Base-by-base conservation (phyloP, 2,888 invertebrate genomes). In the Sinotaia quadrata region DNA sequence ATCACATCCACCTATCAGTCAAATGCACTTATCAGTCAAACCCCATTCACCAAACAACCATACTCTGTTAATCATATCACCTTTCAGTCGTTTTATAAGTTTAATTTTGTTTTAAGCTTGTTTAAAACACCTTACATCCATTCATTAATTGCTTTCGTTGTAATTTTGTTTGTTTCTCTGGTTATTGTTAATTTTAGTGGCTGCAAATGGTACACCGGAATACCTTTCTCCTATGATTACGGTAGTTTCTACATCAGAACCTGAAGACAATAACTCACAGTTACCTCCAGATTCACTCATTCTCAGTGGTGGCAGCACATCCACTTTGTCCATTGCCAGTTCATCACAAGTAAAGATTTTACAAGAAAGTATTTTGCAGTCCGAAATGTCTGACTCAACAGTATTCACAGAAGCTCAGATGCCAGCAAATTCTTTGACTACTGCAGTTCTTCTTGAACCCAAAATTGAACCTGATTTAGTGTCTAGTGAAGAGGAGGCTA, bases 221-320 rank as follows among this genome's bases (percentile, higher is more conserved):
- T 33, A 51, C 24, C 18, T 65, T 5, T 18, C 49, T 15, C 59
- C 60, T 52, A 60, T 54, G 44, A 51, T 54, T 51, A 12, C 67
- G 29, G 41, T 49, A n/a, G 36, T 65, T 12, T 21, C 65, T 4
- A 47, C 54, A 4, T 41, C 41, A 15, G 34, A 52, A 8, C 8
- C 10, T 12, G 24, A 27, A 4, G 21, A 24, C 4, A 41, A 29
- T 7, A 15, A n/a, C 1, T 15, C 8, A n/a, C 51, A 8, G 54
- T 15, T 10, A 8, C 41, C 29, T 21, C 29, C 12, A 47, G 49
- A 44, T 12, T 36, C 56, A 4, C 31, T 54, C 44, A 24, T 56
- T 10, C 31, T 56, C 2, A 37, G 24, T 18, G 33, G 54, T 4
- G 65, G 44, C 31, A 1, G 44, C 31, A 33, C 21, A 24, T 24